Evolutionary conservation across 2,888 invertebrate genomes (phyloP).

Genomic region (Odontocerum albicorne): DNA sequence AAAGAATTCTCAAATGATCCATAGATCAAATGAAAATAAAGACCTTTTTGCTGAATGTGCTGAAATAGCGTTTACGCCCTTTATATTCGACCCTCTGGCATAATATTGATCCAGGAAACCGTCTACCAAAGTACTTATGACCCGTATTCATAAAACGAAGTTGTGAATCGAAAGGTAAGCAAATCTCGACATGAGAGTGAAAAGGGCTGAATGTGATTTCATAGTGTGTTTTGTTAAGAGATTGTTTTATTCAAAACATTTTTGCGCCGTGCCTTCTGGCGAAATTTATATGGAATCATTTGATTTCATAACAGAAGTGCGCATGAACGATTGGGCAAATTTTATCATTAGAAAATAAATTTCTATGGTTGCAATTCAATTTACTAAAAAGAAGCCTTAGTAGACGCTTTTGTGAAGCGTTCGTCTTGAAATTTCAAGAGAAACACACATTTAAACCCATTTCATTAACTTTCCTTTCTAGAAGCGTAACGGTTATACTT

Average conservation of each 20-base stretch:
- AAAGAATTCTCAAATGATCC: no score
- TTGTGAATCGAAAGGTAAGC: neutral
- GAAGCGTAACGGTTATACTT: no score
- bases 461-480: no score
- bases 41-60: neutral
- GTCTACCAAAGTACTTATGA: conserved; percentile 15
- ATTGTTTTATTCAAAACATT: neutral
- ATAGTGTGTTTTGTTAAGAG: neutral
- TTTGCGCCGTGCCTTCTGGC: neutral
- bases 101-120: conserved; percentile 36
- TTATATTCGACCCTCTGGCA: conserved; percentile 24
- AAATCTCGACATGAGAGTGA: neutral
- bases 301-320: conserved; percentile 19
- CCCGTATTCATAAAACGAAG: neutral
- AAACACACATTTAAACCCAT: no score
- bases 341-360: no score
- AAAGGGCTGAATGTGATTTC: neutral
- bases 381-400: no score
- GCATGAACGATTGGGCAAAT: conserved; percentile 26
- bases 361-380: no score
- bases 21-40: no score
- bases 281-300: neutral
- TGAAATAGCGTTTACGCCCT: conserved; percentile 25
- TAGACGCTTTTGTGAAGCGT: no score
- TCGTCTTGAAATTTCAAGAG: no score